Conservation (phyloP, 2,113 vertebrate genomes). For the Muntiacus reevesi region DNA sequence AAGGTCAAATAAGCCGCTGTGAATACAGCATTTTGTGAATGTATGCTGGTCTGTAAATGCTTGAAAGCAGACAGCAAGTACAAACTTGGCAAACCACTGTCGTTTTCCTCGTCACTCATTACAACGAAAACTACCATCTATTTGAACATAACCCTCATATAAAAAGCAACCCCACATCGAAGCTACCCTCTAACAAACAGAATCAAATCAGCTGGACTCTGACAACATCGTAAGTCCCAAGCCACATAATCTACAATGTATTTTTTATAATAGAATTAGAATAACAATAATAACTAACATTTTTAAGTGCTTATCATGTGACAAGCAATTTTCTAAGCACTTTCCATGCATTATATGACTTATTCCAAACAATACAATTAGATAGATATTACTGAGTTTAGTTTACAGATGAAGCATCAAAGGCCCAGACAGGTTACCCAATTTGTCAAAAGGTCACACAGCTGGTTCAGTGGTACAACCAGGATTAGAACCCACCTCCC, state of each 20-base stretch:
- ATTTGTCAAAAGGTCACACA: neutral
- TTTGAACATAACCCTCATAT: neutral
- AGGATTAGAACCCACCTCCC: neutral
- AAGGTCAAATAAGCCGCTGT: conserved; percentile 23
- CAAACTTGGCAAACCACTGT: conserved; percentile 31
- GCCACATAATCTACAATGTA: neutral
- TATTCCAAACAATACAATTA: neutral
- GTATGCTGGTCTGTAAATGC: neutral
- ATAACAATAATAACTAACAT: neutral
- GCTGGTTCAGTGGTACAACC: neutral
- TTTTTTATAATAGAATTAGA: conserved; percentile 25
- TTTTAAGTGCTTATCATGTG: neutral
- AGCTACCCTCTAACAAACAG: neutral
- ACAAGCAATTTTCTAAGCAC: conserved; percentile 30
- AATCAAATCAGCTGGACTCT: neutral
- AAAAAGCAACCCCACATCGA: neutral
- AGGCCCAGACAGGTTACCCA: neutral
- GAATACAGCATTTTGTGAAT: neutral
- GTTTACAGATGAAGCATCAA: conserved; percentile 1
- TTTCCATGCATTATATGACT: neutral
- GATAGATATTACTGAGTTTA: neutral
- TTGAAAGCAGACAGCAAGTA: conserved; percentile 1
- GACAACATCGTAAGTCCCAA: neutral
- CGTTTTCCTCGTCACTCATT: conserved; percentile 9
- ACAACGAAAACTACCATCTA: conserved; percentile 8